These are phyloP conservation scores for Cephalotes varians DNA, from an alignment of 2,888 invertebrate species.

Conservation along the genomic window DNA sequence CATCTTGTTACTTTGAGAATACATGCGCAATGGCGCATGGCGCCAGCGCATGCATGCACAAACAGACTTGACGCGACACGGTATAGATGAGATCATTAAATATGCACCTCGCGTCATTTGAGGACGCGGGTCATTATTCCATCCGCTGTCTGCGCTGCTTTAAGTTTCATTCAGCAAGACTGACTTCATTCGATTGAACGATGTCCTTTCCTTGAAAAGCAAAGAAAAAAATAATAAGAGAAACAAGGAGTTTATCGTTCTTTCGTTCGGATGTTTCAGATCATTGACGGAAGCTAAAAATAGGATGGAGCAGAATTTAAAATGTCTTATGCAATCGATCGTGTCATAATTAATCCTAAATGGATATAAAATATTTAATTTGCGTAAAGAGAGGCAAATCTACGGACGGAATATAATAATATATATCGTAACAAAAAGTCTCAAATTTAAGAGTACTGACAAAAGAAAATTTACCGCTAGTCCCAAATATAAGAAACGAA, in stretches of 20 bases:
- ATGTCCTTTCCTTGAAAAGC: conserved; percentile 50
- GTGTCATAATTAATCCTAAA: conserved; percentile 16
- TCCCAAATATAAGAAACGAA: background rate
- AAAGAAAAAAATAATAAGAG: conserved; percentile 26
- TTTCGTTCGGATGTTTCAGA: background rate
- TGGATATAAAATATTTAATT: conserved; percentile 14
- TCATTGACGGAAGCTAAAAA: conserved; percentile 15
- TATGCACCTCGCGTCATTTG: conserved; percentile 83
- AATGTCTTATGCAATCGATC: conserved; percentile 26
- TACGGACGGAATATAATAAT: no score
- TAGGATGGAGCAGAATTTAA: conserved; percentile 7
- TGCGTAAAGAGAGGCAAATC: background rate
- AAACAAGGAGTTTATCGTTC: conserved; percentile 25
- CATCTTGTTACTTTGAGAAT: conserved; percentile 50
- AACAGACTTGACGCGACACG: conserved; percentile 71
- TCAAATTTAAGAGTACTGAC: no score
- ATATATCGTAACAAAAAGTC: background rate
- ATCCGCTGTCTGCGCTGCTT: conserved; percentile 77
- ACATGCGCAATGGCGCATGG: conserved; percentile 48
- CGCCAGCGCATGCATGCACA: conserved; percentile 72
- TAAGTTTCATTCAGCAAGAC: conserved; percentile 64
- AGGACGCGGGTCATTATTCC: conserved; percentile 82
- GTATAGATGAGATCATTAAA: conserved; percentile 77
- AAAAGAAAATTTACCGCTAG: background rate
- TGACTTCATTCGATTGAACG: conserved; percentile 59